Percentiles rank a stretch among this genome's conserved stretches.
These are phyloP conservation scores for Liodrosophila aerea DNA, from an alignment of 2,888 invertebrate species.

Conservation along the genomic window DNA sequence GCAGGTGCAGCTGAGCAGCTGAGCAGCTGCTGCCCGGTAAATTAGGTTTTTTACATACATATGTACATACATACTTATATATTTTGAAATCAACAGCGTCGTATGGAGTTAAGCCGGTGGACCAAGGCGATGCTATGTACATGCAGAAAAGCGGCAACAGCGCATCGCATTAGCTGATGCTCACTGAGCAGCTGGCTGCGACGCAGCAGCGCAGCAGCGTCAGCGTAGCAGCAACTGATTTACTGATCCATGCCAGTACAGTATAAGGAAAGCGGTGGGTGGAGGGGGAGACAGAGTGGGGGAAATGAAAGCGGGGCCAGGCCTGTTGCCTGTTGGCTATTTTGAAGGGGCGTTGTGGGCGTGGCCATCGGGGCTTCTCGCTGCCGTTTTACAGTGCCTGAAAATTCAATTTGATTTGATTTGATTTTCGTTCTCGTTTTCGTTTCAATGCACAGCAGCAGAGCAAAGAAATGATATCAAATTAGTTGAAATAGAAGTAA, in stretches of 20 bases:
- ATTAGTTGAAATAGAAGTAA: constrained; percentile 71
- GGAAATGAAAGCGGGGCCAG: too few relatives aligned
- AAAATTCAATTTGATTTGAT: constrained; percentile 80
- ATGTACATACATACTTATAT: too few relatives aligned
- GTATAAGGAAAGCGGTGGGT: not conserved
- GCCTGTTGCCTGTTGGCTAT: constrained; percentile 7
- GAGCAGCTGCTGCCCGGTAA: constrained; percentile 47
- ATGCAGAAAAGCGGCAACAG: constrained; percentile 53
- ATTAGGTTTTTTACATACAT: constrained; percentile 63
- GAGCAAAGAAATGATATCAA: constrained; percentile 63
- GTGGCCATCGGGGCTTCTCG: constrained; percentile 15
- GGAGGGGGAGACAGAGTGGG: not conserved
- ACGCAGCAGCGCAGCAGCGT: not conserved
- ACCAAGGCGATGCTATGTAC: constrained; percentile 7
- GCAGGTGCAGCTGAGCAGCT: not conserved
- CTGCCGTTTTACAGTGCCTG: constrained; percentile 48
- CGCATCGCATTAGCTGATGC: constrained; percentile 38
- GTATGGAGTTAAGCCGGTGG: constrained; percentile 53
- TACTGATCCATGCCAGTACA: constrained; percentile 48
- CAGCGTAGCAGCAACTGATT: constrained; percentile 31
- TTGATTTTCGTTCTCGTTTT: constrained; percentile 80
- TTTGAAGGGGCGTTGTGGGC: constrained; percentile 17
- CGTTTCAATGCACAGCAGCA: constrained; percentile 73
- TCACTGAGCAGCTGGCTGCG: constrained; percentile 26
- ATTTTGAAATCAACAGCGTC: constrained; percentile 51